Evolutionary conservation across 2,113 vertebrate genomes (phyloP).

Genomic region (Hippocampus guttulatus): DNA sequence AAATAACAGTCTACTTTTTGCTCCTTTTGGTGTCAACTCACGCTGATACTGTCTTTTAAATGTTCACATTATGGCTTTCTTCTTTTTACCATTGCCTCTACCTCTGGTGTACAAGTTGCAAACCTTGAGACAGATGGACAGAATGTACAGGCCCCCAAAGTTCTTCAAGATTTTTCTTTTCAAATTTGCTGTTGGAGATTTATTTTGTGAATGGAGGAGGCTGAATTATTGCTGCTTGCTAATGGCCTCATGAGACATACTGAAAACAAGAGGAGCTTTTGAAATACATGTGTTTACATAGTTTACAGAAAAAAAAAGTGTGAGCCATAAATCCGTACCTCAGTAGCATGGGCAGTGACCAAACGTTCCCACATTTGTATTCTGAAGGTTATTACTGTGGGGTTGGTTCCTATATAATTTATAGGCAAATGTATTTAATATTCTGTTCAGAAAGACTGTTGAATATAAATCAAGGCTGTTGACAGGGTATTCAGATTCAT

Average conservation of each 20-base stretch:
- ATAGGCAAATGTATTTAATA: background rate
- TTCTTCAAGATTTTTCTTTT: conserved; percentile 36
- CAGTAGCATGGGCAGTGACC: background rate
- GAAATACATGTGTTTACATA: background rate
- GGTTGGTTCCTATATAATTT: background rate
- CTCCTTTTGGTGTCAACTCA: background rate
- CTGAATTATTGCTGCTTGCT: conserved; percentile 64
- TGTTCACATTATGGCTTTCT: background rate
- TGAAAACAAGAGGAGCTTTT: background rate
- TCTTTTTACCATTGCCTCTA: background rate
- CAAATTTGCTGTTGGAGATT: conserved; percentile 36
- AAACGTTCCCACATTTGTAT: conserved; percentile 6
- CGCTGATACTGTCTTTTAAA: background rate
- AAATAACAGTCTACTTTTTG: conserved; percentile 1
- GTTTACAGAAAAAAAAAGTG: background rate
- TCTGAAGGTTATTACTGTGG: conserved; percentile 1
- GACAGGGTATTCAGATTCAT: conserved; percentile 4
- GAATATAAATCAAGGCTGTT: background rate
- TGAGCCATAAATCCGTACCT: conserved; percentile 2
- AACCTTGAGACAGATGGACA: background rate
- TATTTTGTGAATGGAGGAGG: conserved; percentile 26
- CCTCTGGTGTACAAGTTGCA: conserved; percentile 7
- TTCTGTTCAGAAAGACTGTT: background rate
- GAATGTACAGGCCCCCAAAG: conserved; percentile 14
- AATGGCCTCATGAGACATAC: conserved; percentile 57